Base-by-base conservation (phyloP, 2,797 vertebrate species). In the Poeciliopsis turneri region DNA sequence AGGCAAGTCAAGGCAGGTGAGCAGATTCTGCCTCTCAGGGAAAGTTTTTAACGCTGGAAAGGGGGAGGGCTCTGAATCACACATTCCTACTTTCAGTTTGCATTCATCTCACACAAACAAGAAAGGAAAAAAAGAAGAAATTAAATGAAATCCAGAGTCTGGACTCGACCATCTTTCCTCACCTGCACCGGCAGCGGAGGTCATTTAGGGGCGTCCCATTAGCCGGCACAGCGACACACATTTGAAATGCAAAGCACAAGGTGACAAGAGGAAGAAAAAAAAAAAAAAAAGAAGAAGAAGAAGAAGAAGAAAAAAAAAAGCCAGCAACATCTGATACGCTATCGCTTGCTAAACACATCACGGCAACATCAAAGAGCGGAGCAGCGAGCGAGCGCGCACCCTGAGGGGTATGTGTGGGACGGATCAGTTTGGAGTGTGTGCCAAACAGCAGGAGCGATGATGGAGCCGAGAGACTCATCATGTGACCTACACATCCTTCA, bases 1-100 rank as follows among this genome's bases (percentile, higher is more conserved):
- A 66, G 88, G 89, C 94, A 86, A 94, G 95, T 92, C 86, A 83
- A 86, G 88, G 82, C 95, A 95, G 92, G 94, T 94, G 90, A 92
- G 87, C 72, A 87, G 88, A 90, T 88, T 89, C 70, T 90, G 79
- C 69, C 87, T 90, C 86, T 92, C 79, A 85, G 90, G 83, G 90
- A 90, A 91, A 90, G 90, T 88, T 86, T 88, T 86, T 86, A 82
- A 86, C 92, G 86, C 89, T 20, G 57, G 80, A 83, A 91, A 91
- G 86, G 91, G 87, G 91, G 86, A 84, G 91, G 90, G 83, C 47
- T 89, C 73, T 92, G 86, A 93, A 88, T 92, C 87, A 89, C 78
- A 84, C 82, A 82, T 83, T 81, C 71, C 83, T 78, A 30, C 84
- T 69, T 46, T 59, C 61, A 55, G n/a, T 61, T 74, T 18, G 16